phyloP scores from a whole-genome alignment of 2,797 vertebrate genomes.

The Lacerta bilineata region DNA sequence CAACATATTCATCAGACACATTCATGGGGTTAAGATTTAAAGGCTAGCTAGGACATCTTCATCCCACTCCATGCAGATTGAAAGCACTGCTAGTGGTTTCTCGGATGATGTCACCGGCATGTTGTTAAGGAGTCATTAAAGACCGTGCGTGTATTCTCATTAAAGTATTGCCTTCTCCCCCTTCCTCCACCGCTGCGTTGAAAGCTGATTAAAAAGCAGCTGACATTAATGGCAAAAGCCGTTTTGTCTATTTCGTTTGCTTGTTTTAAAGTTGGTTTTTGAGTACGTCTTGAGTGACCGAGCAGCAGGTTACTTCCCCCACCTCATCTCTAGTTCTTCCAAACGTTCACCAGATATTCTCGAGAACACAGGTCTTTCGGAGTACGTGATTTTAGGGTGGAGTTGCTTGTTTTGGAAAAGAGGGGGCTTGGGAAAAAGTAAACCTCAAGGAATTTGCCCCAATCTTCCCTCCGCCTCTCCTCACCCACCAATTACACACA shows the following conservation, averaged over 20 bases:
- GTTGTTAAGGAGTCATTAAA: background rate
- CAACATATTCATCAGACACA: background rate
- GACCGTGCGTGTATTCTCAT: constrained; percentile 1
- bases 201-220: background rate
- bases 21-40: background rate
- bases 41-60: constrained; percentile 13
- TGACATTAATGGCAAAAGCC: background rate
- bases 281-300: background rate
- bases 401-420: too few relatives aligned
- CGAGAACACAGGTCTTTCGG: background rate
- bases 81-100: background rate
- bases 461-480: background rate
- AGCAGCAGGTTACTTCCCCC: too few relatives aligned
- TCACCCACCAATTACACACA: background rate
- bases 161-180: background rate
- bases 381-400: too few relatives aligned
- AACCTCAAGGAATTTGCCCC: background rate
- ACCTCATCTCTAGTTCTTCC: background rate
- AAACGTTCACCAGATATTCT: background rate
- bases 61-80: constrained; percentile 26
- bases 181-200: background rate
- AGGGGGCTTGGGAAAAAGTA: background rate
- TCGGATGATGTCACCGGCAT: constrained; percentile 3
- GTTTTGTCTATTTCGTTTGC: background rate
- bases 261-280: background rate